A percentile compares a stretch with the other conserved stretches of the same genome.
These are phyloP conservation scores for Xiphophorus birchmanni DNA, from an alignment of 2,797 vertebrate species.

Conservation along the genomic window DNA sequence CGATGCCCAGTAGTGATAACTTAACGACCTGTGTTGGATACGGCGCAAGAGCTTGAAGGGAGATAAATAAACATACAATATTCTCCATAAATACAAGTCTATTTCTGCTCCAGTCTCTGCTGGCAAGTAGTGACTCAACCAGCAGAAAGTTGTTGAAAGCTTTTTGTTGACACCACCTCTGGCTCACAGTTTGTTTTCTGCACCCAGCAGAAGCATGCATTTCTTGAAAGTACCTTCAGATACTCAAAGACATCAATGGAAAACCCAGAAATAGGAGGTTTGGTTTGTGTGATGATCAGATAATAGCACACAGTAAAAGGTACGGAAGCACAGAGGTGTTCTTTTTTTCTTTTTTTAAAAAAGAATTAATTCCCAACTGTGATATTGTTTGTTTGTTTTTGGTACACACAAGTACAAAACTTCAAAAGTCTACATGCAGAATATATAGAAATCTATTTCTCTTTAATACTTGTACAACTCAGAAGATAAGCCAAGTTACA, in stretches of 20 bases:
- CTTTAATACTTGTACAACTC: neutral
- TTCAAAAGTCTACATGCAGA: neutral
- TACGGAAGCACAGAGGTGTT: neutral
- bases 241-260: conserved; percentile 10
- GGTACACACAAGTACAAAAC: neutral
- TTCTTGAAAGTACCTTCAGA: conserved; percentile 21
- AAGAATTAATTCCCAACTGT: neutral
- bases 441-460: neutral
- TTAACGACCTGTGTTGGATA: neutral
- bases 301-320: neutral
- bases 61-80: conserved; percentile 11
- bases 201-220: conserved; percentile 16
- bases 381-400: neutral
- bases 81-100: conserved; percentile 29
- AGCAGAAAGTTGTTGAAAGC: conserved; percentile 30
- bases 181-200: conserved; percentile 21
- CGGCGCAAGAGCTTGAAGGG: neutral
- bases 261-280: conserved; percentile 18
- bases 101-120: conserved; percentile 28
- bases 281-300: conserved; percentile 3
- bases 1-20: neutral
- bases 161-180: conserved; percentile 35
- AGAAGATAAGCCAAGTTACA: neutral
- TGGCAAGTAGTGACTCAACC: conserved; percentile 39
- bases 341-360: neutral